phyloP scores from a whole-genome alignment of 2,113 vertebrate species.

The Chiloscyllium plagiosum region DNA sequence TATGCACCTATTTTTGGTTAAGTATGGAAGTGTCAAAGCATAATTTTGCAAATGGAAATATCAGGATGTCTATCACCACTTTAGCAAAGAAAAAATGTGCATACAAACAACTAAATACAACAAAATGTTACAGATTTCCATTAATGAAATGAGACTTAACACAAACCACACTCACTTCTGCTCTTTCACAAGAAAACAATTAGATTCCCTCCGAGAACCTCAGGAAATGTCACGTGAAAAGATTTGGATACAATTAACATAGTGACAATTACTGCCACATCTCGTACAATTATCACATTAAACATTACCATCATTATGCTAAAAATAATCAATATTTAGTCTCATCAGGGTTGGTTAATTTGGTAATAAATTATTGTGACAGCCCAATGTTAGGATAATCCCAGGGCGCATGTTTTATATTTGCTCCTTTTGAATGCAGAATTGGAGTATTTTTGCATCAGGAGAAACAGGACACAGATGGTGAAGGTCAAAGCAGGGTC shows the following conservation, averaged over 20 bases:
- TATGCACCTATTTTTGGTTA: not conserved
- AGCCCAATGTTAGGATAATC: conserved; percentile 35
- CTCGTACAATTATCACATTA: conserved; percentile 37
- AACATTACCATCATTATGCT: conserved; percentile 32
- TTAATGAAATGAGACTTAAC: not conserved
- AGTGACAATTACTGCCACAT: conserved; percentile 36
- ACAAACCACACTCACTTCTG: not conserved
- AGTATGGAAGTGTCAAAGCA: not conserved
- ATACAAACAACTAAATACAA: not conserved
- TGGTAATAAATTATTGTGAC: conserved; percentile 37
- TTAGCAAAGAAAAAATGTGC: not conserved
- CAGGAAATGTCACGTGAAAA: conserved; percentile 3
- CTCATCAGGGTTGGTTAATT: conserved; percentile 32
- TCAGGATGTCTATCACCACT: not conserved
- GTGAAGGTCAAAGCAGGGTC: conserved; percentile 27
- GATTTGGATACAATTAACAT: conserved; percentile 32
- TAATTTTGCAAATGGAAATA: not conserved
- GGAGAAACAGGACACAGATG: conserved; percentile 36
- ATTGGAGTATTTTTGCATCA: conserved; percentile 32
- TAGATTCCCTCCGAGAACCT: conserved; percentile 7
- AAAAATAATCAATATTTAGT: conserved; percentile 37
- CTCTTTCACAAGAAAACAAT: not conserved
- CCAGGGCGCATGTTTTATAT: conserved; percentile 21
- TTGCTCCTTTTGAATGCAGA: conserved; percentile 32
- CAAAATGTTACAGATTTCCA: not conserved